A percentile compares a stretch with the other conserved stretches of the same genome.
Conservation (phyloP, 2,113 vertebrate species). For the Rynchops niger region DNA sequence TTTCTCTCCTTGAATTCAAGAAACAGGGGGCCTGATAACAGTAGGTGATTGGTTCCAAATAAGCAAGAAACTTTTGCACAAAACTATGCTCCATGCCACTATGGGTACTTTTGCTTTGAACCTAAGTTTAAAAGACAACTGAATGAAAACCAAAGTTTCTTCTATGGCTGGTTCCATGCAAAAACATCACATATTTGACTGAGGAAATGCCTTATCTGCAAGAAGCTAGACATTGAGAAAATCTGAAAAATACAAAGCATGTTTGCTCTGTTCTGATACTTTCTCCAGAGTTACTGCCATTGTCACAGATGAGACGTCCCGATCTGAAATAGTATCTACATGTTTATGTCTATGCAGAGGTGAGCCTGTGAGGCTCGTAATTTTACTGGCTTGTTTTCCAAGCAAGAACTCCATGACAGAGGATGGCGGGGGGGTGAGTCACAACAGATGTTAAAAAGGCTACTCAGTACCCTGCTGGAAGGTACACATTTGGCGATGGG, state of each 20-base stretch:
- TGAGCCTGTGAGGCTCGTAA: neutral
- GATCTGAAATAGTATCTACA: neutral
- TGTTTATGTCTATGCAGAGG: neutral
- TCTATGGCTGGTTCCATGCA: neutral
- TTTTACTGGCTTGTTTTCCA: neutral
- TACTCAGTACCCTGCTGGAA: neutral
- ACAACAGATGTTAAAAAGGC: neutral
- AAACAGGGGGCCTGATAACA: neutral
- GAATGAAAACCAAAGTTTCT: neutral
- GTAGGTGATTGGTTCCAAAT: neutral
- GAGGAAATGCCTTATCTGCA: neutral
- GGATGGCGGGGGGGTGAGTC: accelerated
- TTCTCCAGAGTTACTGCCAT: neutral
- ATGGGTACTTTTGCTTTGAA: neutral
- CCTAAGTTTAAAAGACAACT: neutral
- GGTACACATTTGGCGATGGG: neutral
- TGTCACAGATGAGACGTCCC: neutral
- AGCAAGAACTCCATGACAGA: neutral
- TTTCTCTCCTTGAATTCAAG: neutral
- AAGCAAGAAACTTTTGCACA: neutral
- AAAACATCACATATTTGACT: neutral
- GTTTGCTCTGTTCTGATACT: neutral
- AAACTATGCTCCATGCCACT: neutral
- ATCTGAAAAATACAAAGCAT: neutral
- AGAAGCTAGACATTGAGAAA: neutral